phyloP scores from a whole-genome alignment of 2,888 invertebrate genomes.

The Mimas tiliae region DNA sequence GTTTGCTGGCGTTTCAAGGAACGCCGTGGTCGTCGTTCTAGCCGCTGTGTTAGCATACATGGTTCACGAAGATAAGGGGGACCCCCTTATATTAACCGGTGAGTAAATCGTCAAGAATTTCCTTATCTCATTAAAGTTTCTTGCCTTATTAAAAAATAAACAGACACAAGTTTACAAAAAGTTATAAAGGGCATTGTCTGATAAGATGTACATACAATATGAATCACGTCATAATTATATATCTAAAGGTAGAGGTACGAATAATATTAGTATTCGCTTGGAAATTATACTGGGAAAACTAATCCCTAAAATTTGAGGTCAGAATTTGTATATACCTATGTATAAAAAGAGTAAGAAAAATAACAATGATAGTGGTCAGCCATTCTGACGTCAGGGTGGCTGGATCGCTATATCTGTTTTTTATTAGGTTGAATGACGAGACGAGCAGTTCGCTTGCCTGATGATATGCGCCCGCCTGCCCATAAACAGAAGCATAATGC shows the following conservation, averaged over 20 bases:
- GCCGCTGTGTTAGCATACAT: constrained; percentile 85
- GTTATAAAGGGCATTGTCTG: background rate
- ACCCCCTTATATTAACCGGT: constrained; percentile 87
- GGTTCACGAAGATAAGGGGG: constrained; percentile 70
- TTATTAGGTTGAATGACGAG: too few species aligned
- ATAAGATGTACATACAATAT: background rate
- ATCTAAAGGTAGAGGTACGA: background rate
- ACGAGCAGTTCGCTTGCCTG: too few species aligned
- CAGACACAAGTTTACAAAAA: background rate
- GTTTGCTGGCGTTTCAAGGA: constrained; percentile 87
- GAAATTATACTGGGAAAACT: too few species aligned
- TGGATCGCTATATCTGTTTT: too few species aligned
- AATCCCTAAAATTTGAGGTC: too few species aligned
- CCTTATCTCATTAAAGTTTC: background rate
- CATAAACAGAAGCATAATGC: too few species aligned
- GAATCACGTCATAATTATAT: background rate
- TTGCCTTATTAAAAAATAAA: constrained; percentile 8
- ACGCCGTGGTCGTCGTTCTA: constrained; percentile 88
- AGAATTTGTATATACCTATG: too few species aligned
- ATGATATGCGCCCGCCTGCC: too few species aligned
- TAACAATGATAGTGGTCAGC: too few species aligned
- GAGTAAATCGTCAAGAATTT: constrained; percentile 38
- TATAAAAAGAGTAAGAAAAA: too few species aligned
- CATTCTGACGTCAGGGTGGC: too few species aligned
- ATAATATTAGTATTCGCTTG: background rate